Evolutionary conservation across 2,888 invertebrate species (phyloP), one percentile per base, ranked within the genome.

Genomic region (Pheosia tremula): DNA sequence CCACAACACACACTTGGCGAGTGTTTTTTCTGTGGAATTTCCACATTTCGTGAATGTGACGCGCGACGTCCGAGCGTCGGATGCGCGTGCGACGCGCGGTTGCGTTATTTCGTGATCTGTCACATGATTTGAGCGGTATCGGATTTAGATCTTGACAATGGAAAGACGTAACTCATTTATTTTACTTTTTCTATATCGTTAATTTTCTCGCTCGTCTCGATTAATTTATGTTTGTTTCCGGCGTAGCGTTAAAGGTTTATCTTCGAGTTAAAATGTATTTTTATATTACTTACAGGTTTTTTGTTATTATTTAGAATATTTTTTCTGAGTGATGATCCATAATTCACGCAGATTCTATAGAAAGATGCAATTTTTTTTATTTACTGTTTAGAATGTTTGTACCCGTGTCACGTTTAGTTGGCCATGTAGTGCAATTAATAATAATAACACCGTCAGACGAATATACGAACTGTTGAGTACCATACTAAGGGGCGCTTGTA

Each of bases 51-150:
- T 64, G 68, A 65, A 61, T 60, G 60, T 67, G 65, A 59, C 69
- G 72, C 60, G 63, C 60, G 78, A 68, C 74, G 66, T 70, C 75
- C 68, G 59, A 64, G 74, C 76, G 76, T 76, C 78, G 80, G 78
- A 79, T 80, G 79, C 78, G 79, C 72, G 73, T 37, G 53, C 53
- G 53, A 9, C 53, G 53, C 73, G 53, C 73, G 79, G 69, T 69
- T 70, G 69, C 76, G 80, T 79, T 82, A 84, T 83, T 85, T 84
- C 83, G 82, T 80, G 83, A 89, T 90, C 84, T 86, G 89, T 90
- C 90, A 87, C 85, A 82, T 85, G 85, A 86, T 89, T 88, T 87
- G 83, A 84, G 80, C 73, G 74, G 83, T 87, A 88, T 89, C 86
- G 79, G 79, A 84, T 87, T 88, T 85, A 84, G 80, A 81, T 77